A percentile compares a stretch with the other conserved stretches of the same genome.
phyloP scores from a whole-genome alignment of 2,113 vertebrate species.

The Corvus hawaiiensis region DNA sequence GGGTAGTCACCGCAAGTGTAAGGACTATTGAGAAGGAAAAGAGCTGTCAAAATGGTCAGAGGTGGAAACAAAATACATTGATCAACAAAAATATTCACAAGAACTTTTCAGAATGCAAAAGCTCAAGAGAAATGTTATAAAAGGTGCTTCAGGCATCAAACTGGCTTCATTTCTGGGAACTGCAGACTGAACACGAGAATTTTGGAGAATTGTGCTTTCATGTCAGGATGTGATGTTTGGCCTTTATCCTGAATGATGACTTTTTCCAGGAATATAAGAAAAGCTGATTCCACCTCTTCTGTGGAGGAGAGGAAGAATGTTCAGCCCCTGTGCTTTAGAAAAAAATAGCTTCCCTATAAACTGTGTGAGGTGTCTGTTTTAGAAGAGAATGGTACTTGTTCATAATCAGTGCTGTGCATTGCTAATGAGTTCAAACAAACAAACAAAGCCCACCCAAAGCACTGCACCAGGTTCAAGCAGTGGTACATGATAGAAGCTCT shows the following conservation, averaged over 20 bases:
- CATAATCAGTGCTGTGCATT: background rate
- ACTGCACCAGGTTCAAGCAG: background rate
- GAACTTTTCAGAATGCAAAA: background rate
- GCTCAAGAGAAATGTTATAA: background rate
- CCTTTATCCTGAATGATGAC: background rate
- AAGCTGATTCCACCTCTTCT: background rate
- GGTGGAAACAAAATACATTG: background rate
- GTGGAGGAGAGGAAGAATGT: background rate
- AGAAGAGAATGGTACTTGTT: background rate
- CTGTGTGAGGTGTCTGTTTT: background rate
- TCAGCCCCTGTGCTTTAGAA: background rate
- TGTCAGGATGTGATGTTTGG: background rate
- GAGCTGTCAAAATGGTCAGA: background rate
- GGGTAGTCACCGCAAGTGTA: background rate
- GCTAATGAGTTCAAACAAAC: background rate
- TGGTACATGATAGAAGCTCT: accelerated
- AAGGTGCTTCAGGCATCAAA: background rate
- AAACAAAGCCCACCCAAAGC: background rate
- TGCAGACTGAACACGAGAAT: background rate
- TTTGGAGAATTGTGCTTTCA: background rate
- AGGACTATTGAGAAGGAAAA: background rate
- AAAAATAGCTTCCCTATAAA: background rate
- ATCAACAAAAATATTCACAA: background rate
- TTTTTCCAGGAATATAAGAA: background rate
- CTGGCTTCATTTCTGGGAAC: background rate